Percentiles rank a stretch among this genome's conserved stretches.
phyloP scores from a whole-genome alignment of 2,888 invertebrate species.

The Mongoloraphidia duomilia region DNA sequence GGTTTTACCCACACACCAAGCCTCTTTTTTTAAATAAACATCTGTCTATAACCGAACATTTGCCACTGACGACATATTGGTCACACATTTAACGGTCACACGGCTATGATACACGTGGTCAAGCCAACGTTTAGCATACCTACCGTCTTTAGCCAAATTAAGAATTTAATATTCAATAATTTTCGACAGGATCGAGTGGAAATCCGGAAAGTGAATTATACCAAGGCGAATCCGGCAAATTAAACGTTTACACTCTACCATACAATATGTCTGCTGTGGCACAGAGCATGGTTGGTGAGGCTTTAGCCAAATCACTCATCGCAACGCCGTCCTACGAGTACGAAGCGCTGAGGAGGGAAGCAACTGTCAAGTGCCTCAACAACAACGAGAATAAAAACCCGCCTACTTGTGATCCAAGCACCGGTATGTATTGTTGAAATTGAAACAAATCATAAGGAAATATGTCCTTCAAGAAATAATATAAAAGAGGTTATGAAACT shows the following conservation, averaged over 20 bases:
- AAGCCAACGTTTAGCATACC: no score
- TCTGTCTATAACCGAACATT: no score
- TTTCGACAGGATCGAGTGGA: no score
- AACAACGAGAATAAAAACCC: slow-evolving; percentile 26
- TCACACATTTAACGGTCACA: no score
- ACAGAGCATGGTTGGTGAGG: slow-evolving; percentile 27
- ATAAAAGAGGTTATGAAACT: no score
- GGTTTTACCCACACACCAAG: no score
- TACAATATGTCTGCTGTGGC: slow-evolving; percentile 30
- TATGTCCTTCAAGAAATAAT: no score
- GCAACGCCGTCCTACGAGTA: slow-evolving; percentile 27
- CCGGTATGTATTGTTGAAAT: slow-evolving; percentile 34
- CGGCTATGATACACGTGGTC: no score
- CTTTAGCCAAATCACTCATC: slow-evolving; percentile 26
- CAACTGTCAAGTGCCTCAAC: slow-evolving; percentile 28
- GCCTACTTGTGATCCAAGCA: slow-evolving; percentile 23
- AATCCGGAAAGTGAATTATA: slow-evolving; percentile 25
- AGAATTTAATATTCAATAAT: no score
- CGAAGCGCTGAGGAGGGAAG: slow-evolving; percentile 24
- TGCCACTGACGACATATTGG: no score
- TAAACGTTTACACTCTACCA: slow-evolving; percentile 23
- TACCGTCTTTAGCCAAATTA: no score
- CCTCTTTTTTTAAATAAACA: no score
- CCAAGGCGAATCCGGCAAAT: slow-evolving; percentile 29
- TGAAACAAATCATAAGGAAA: slow-evolving; percentile 25